Evolutionary conservation across 2,113 vertebrate species (phyloP).

Genomic region (Anguilla japonica): DNA sequence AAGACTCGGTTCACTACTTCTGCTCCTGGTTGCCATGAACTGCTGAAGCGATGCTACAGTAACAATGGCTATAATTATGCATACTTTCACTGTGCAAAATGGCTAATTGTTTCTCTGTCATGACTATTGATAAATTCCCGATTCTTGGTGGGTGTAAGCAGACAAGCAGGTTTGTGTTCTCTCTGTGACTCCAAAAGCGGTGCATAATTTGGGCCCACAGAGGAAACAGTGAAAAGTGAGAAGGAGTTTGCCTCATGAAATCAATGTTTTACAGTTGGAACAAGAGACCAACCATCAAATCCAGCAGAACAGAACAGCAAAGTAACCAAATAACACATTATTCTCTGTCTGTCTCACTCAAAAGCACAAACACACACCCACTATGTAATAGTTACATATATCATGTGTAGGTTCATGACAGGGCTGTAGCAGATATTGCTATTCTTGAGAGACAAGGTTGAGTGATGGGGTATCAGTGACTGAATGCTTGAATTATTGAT

Average conservation of each 20-base stretch:
- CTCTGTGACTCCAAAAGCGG: conserved; percentile 38
- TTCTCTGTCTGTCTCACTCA: conserved; percentile 1
- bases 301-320: background rate
- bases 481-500: conserved; percentile 57
- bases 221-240: background rate
- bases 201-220: background rate
- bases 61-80: conserved; percentile 32
- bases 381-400: background rate
- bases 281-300: background rate
- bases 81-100: conserved; percentile 18
- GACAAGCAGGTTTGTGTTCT: conserved; percentile 42
- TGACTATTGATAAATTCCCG: conserved; percentile 3
- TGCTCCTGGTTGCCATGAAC: conserved; percentile 20
- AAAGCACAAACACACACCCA: background rate
- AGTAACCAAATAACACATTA: conserved; percentile 6
- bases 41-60: conserved; percentile 21
- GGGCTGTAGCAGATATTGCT: conserved; percentile 6
- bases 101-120: conserved; percentile 18
- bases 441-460: conserved; percentile 26
- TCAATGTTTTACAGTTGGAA: background rate
- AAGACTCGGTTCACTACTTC: conserved; percentile 30
- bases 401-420: background rate
- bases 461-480: conserved; percentile 47
- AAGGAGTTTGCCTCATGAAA: conserved; percentile 12
- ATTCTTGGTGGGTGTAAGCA: conserved; percentile 7